These are phyloP conservation scores for Entomobrya proxima DNA, from an alignment of 2,888 invertebrate species.

Conservation along the genomic window DNA sequence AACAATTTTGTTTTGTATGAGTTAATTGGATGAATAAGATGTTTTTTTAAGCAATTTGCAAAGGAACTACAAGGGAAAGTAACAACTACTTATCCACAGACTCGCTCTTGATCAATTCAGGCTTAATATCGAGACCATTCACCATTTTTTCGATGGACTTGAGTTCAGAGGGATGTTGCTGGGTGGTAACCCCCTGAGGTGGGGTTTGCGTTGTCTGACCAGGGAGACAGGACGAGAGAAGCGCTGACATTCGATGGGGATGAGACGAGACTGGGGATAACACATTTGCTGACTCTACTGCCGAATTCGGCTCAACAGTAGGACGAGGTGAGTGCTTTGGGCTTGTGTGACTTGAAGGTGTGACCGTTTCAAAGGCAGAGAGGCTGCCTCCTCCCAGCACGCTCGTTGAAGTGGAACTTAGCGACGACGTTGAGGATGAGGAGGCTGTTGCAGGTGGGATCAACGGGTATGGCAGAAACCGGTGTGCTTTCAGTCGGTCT, in stretches of 20 bases:
- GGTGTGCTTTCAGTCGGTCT: conserved; percentile 81
- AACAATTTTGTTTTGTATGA: conserved; percentile 10
- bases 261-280: conserved; percentile 70
- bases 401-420: conserved; percentile 75
- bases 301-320: conserved; percentile 66
- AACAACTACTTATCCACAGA: conserved; percentile 74
- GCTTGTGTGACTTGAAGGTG: conserved; percentile 82
- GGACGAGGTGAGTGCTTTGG: conserved; percentile 79
- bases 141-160: conserved; percentile 99
- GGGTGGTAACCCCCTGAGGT: conserved; percentile 70
- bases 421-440: conserved; percentile 75
- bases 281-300: conserved; percentile 76
- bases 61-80: conserved; percentile 62
- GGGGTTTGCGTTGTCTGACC: conserved; percentile 76
- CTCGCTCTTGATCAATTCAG: conserved; percentile 75
- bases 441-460: conserved; percentile 81
- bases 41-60: conserved; percentile 28
- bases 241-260: conserved; percentile 78
- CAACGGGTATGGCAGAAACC: conserved; percentile 91
- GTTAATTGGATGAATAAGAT: conserved; percentile 18
- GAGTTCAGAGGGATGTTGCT: conserved; percentile 83
- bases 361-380: conserved; percentile 93
- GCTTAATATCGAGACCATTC: conserved; percentile 92
- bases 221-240: conserved; percentile 76
- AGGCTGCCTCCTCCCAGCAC: conserved; percentile 81